Percentiles rank a stretch among this genome's conserved stretches.
phyloP scores from a whole-genome alignment of 2,113 vertebrate species.

The Ptyas mucosa region DNA sequence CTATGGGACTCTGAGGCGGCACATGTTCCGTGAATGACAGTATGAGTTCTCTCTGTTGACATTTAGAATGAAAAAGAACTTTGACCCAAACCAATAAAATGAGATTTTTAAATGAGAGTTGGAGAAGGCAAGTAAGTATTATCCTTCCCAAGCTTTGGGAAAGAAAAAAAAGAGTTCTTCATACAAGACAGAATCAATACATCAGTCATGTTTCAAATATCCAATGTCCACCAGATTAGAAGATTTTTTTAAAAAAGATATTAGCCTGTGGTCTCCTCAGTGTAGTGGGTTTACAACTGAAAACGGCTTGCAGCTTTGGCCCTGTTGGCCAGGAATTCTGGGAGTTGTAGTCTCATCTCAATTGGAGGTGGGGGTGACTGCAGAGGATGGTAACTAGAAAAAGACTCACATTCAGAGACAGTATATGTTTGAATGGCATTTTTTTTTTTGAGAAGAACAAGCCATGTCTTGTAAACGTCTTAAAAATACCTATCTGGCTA shows the following conservation, averaged over 20 bases:
- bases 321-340: not conserved
- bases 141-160: not conserved
- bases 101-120: not conserved
- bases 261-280: not conserved
- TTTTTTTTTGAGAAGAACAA: not conserved
- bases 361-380: not conserved
- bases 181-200: not conserved
- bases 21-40: not conserved
- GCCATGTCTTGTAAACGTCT: not conserved
- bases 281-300: not conserved
- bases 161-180: not conserved
- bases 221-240: not conserved
- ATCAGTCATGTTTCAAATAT: not conserved
- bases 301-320: not conserved
- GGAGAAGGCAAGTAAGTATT: not conserved
- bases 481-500: not conserved
- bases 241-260: not conserved
- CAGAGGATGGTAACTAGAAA: not conserved
- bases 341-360: not conserved
- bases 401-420: not conserved
- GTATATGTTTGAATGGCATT: not conserved
- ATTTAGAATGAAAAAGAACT: not conserved
- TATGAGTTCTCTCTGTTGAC: not conserved
- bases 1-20: not conserved
- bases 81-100: not conserved